Evolutionary conservation across 2,888 invertebrate species (phyloP), one percentile per base, ranked within the genome.

Genomic region (Andrena chrysosceles): DNA sequence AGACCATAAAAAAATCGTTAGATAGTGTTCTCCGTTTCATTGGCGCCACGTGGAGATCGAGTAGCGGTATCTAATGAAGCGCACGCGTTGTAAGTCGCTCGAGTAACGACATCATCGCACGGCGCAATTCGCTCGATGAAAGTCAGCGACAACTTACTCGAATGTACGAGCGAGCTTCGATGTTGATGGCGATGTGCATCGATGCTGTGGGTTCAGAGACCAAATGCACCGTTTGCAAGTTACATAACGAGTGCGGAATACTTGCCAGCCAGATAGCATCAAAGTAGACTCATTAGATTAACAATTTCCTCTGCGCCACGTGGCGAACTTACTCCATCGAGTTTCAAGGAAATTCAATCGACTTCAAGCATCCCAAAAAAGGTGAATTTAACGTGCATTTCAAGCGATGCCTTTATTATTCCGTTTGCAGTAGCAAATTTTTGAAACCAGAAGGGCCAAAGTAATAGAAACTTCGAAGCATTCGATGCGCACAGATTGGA

Each of bases 31-130:
- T 0, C 16, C 26, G 2, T 64, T 52, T 64, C n/a, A 20, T 54
- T 48, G 42, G 35, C 10, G 63, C 20, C 35, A 4, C 8, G 77
- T 5, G 62, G 33, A 35, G 77, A 49, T 62, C 70, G n/a, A 54
- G 66, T 13, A 54, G 20, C 42, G 49, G 42, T 66, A 66, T 66
- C 54, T 35, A 71, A 77, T 48, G 71, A 54, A 56, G 71, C 71
- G 78, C 78, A 80, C 71, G 80, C 62, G 26, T 67, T 48, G 54
- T 80, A 71, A 77, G 71, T 78, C 35, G 31, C 23, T n/a, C 8
- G 13, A 20, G 54, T 60, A 80, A 77, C 78, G 67, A 77, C 48
- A 20, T 33, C 68, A 35, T 26, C 20, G 29, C 10, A 13, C 60
- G 77, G 56, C 2, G 67, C 52, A 52, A 42, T 62, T 63, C 67